These are phyloP conservation scores for Yponomeuta malinellus DNA, from an alignment of 2,888 invertebrate genomes.

Conservation along the genomic window DNA sequence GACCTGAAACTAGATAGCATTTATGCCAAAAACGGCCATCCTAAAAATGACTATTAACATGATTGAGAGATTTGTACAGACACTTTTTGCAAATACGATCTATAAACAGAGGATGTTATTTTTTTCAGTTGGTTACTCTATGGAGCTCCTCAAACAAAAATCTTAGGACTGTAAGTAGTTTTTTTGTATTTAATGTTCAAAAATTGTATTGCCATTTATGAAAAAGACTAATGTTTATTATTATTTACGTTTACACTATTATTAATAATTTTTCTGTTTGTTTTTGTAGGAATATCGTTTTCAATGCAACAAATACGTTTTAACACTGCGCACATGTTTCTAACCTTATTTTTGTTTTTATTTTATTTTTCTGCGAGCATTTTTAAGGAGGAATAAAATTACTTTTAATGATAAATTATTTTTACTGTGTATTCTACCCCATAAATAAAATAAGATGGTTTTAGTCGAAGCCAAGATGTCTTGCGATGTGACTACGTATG, in stretches of 20 bases:
- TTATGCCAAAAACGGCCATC: too few species aligned
- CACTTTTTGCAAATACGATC: too few species aligned
- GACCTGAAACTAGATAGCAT: too few species aligned
- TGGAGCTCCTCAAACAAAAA: neutral
- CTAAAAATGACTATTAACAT: too few species aligned
- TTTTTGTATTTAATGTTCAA: conserved; percentile 63
- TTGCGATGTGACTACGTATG: too few species aligned
- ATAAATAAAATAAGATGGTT: too few species aligned
- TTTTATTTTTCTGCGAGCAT: neutral
- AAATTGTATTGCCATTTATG: conserved; percentile 68
- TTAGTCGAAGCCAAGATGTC: too few species aligned
- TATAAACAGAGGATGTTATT: too few species aligned
- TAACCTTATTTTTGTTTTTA: conserved; percentile 1
- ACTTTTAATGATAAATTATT: conserved; percentile 6
- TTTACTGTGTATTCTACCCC: neutral
- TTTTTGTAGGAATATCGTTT: neutral
- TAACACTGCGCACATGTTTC: conserved; percentile 8
- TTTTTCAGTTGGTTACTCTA: too few species aligned
- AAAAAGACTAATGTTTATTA: conserved; percentile 66
- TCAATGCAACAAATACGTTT: conserved; percentile 3
- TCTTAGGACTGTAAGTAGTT: neutral
- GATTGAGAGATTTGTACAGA: too few species aligned
- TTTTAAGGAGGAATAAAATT: conserved; percentile 11
- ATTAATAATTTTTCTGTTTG: neutral
- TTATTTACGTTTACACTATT: conserved; percentile 30